A percentile compares a stretch with the other conserved stretches of the same genome.
Evolutionary conservation across 2,113 vertebrate species (phyloP).

Genomic region (Hirundichthys speculiger): DNA sequence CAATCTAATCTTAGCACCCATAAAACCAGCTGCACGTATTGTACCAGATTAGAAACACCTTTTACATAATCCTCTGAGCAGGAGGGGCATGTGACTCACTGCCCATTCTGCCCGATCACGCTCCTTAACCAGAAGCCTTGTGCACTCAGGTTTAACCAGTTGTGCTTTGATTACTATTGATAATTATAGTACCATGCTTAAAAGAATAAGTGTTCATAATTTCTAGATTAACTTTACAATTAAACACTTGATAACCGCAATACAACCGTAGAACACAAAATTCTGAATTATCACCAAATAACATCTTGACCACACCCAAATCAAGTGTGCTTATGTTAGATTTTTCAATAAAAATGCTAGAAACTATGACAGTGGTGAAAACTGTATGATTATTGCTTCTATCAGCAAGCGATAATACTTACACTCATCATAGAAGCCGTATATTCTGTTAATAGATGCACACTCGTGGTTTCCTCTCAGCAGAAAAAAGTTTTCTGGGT

Average conservation of each 20-base stretch:
- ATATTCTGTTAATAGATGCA: slow-evolving; percentile 98
- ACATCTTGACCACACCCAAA: not conserved
- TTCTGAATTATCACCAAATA: not conserved
- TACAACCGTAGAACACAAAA: not conserved
- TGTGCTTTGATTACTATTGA: not conserved
- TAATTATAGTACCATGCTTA: not conserved
- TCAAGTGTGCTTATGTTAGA: no score
- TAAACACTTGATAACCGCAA: no score
- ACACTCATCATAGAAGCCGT: slow-evolving; percentile 97
- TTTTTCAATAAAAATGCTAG: no score
- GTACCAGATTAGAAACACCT: slow-evolving; percentile 35
- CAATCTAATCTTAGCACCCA: slow-evolving; percentile 46
- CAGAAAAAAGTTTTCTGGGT: slow-evolving; percentile 93
- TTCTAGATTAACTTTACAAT: not conserved
- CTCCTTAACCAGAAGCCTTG: slow-evolving; percentile 24
- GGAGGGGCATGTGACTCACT: slow-evolving; percentile 47
- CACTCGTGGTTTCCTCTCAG: slow-evolving; percentile 97
- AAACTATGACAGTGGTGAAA: not conserved
- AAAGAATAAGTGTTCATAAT: not conserved
- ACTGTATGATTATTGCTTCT: not conserved
- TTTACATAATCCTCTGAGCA: slow-evolving; percentile 50
- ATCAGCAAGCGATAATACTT: slow-evolving; percentile 60
- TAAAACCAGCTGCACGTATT: slow-evolving; percentile 34
- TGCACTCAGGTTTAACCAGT: not conserved
- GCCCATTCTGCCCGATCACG: slow-evolving; percentile 34